Evolutionary conservation across 2,113 vertebrate genomes (phyloP).

Genomic region (Conger conger): DNA sequence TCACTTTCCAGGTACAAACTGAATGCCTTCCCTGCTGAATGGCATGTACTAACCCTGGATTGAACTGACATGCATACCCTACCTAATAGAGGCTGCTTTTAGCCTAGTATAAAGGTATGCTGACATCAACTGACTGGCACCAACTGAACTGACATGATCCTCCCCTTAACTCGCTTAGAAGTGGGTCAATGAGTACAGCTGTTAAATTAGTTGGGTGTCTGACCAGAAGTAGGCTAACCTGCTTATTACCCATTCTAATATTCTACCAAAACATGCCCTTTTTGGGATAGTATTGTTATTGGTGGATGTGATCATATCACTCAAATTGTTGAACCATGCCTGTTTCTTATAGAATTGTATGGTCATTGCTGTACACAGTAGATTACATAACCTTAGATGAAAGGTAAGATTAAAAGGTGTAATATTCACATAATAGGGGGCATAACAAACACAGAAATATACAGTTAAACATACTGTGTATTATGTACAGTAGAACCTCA

Average conservation of each 20-base stretch:
- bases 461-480: too few relatives aligned
- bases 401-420: neutral
- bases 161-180: slow-evolving; percentile 35
- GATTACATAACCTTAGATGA: neutral
- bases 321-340: neutral
- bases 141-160: slow-evolving; percentile 20
- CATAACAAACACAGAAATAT: too few relatives aligned
- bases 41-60: slow-evolving; percentile 52
- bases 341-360: neutral
- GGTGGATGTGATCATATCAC: neutral
- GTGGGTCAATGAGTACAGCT: neutral
- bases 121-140: slow-evolving; percentile 34
- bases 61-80: slow-evolving; percentile 39
- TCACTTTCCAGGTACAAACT: slow-evolving; percentile 59
- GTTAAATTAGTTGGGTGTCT: slow-evolving; percentile 34
- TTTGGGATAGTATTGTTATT: neutral
- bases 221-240: slow-evolving; percentile 35
- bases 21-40: slow-evolving; percentile 34
- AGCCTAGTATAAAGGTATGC: slow-evolving; percentile 18
- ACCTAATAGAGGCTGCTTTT: slow-evolving; percentile 12
- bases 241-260: slow-evolving; percentile 16
- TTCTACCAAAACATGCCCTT: neutral
- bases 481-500: too few relatives aligned
- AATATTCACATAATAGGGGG: neutral
- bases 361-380: neutral